Percentiles rank a stretch among this genome's conserved stretches.
Conservation (phyloP, 2,113 vertebrate species). For the Ptilorrhoa leucosticta region DNA sequence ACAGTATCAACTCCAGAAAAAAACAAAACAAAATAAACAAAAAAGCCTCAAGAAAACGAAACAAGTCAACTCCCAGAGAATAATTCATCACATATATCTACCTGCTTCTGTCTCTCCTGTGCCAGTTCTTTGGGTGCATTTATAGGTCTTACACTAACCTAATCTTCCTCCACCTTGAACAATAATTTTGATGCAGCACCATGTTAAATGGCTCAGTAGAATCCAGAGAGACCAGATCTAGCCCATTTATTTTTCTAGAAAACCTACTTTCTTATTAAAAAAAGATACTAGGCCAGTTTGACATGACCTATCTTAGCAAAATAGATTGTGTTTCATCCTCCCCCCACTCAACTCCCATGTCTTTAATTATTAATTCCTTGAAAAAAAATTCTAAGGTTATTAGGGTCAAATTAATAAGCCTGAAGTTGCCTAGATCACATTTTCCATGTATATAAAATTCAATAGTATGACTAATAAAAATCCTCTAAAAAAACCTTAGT, state of each 20-base stretch:
- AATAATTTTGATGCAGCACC: not conserved
- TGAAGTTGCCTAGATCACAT: not conserved
- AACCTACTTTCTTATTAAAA: constrained; percentile 34
- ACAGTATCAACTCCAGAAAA: not conserved
- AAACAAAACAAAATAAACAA: not conserved
- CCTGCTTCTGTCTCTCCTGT: not conserved
- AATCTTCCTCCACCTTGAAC: not conserved
- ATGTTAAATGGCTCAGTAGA: not conserved
- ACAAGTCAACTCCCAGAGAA: not conserved
- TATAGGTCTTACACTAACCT: not conserved
- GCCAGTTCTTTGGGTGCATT: not conserved
- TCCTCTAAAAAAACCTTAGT: not conserved
- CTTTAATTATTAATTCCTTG: constrained; percentile 13
- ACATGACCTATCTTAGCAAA: constrained; percentile 14
- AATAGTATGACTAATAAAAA: not conserved
- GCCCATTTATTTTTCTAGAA: constrained; percentile 20
- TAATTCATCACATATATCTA: not conserved
- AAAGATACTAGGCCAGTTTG: constrained; percentile 40
- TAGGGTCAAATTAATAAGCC: not conserved
- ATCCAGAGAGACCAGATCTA: constrained; percentile 25
- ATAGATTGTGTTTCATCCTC: not conserved
- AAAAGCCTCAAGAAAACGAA: not conserved
- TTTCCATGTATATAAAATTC: not conserved
- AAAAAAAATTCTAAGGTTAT: not conserved
- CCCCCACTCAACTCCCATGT: not conserved